phyloP scores from a whole-genome alignment of 2,888 invertebrate genomes.

The Drosophila ustulata region DNA sequence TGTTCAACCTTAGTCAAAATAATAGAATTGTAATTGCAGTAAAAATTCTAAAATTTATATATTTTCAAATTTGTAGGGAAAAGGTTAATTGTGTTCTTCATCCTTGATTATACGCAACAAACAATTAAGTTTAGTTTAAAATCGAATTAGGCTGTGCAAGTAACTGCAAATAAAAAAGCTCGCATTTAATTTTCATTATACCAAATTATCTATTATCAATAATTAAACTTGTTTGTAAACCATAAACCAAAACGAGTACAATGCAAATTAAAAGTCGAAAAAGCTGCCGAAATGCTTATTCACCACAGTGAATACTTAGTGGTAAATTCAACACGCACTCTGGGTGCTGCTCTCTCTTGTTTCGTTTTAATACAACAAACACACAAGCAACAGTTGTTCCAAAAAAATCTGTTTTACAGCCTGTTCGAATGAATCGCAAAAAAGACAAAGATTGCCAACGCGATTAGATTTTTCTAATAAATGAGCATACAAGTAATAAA shows the following conservation, averaged over 20 bases:
- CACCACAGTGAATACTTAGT: conserved; percentile 20
- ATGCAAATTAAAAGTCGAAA: background rate
- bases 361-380: background rate
- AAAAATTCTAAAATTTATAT: no score
- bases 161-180: no score
- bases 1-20: no score
- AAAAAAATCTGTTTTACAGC: conserved; percentile 2
- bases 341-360: background rate
- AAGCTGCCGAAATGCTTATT: conserved; percentile 19
- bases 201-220: no score
- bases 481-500: background rate
- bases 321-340: conserved; percentile 23
- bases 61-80: no score
- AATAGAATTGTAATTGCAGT: no score
- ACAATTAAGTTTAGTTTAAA: no score
- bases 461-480: conserved; percentile 25
- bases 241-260: background rate
- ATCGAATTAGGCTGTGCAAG: no score
- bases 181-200: background rate
- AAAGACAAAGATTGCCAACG: conserved; percentile 2
- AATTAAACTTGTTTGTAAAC: background rate
- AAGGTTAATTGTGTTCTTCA: no score
- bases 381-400: conserved; percentile 51
- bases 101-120: no score
- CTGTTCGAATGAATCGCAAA: conserved; percentile 7